Evolutionary conservation across 1,140 invertebrate species (phyloP).

Genomic region (Amphibalanus amphitrite): DNA sequence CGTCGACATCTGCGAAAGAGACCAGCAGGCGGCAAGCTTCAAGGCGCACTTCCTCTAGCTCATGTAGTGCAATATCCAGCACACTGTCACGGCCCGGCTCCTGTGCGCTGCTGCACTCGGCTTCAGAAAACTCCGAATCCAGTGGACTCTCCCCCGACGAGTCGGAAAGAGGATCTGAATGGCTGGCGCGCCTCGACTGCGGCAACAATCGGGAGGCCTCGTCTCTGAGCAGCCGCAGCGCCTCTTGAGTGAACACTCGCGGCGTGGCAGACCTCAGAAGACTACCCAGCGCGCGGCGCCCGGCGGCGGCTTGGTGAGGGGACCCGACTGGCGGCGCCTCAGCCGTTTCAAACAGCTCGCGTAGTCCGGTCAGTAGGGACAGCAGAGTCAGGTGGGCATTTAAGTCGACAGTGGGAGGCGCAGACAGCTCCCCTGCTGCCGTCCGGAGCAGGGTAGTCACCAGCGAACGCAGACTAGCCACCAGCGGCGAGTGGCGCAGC

Average conservation of each 20-base stretch:
- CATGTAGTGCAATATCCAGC: neutral
- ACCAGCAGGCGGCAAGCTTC: neutral
- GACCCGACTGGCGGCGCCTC: too few species aligned
- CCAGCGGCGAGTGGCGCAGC: neutral
- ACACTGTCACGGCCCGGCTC: neutral
- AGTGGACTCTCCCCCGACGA: neutral
- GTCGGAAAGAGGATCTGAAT: neutral
- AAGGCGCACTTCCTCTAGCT: neutral
- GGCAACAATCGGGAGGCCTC: neutral
- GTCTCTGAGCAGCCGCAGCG: neutral
- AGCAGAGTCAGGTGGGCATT: neutral
- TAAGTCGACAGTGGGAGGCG: too few species aligned
- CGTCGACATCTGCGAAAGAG: neutral
- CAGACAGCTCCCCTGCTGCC: neutral
- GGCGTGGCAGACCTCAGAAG: neutral
- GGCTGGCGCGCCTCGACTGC: too few species aligned
- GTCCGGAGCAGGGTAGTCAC: neutral
- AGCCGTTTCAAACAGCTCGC: neutral
- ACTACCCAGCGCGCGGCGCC: neutral
- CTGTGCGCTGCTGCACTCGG: neutral
- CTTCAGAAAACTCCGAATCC: neutral
- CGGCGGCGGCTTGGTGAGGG: too few species aligned
- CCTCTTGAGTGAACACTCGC: neutral
- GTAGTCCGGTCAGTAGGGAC: neutral
- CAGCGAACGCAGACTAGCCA: neutral